Percentiles rank a stretch among this genome's conserved stretches.
Evolutionary conservation across 1,140 invertebrate species (phyloP).

Genomic region (Acromyrmex echinatior): DNA sequence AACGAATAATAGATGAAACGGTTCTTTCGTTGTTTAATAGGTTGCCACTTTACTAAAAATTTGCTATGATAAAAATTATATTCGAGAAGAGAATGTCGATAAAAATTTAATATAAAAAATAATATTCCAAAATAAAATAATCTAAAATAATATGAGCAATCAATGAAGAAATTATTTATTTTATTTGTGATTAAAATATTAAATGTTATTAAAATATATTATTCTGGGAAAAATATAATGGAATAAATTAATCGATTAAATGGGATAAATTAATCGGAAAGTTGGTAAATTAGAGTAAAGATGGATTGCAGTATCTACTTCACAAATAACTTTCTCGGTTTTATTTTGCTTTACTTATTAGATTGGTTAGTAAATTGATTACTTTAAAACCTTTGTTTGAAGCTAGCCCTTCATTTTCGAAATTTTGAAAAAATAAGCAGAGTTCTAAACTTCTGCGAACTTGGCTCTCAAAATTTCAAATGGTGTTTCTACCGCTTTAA

Average conservation of each 20-base stretch:
- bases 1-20: background rate
- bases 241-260: background rate
- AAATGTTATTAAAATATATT: background rate
- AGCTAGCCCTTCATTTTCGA: too few species aligned
- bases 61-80: background rate
- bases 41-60: background rate
- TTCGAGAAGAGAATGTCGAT: background rate
- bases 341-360: background rate
- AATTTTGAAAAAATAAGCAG: too few species aligned
- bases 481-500: too few species aligned
- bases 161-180: background rate
- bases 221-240: background rate
- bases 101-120: background rate
- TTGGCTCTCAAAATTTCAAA: too few species aligned
- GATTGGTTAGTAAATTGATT: background rate
- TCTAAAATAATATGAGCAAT: background rate
- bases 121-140: background rate
- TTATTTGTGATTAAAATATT: slow-evolving; percentile 5
- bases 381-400: background rate
- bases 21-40: background rate
- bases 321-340: background rate
- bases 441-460: too few species aligned
- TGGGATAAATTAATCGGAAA: background rate
- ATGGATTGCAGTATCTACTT: background rate
- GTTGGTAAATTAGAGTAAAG: background rate